A percentile compares a stretch with the other conserved stretches of the same genome.
Conservation (phyloP, 2,113 vertebrate species). For the Anthoscopus minutus region DNA sequence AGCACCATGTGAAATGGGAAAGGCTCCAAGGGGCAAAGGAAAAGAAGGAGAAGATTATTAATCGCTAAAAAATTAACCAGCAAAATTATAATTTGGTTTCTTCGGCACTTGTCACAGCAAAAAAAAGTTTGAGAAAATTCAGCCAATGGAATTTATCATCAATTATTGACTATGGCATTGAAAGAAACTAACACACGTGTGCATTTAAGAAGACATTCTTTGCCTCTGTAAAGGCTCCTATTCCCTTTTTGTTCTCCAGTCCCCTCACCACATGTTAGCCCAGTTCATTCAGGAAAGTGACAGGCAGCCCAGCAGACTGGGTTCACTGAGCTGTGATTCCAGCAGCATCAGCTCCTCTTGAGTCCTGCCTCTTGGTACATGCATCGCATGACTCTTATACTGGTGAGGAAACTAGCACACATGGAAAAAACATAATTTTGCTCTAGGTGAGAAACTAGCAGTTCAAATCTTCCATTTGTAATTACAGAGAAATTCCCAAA, state of each 20-base stretch:
- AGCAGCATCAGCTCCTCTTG: neutral
- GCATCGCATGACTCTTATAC: neutral
- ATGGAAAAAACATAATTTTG: neutral
- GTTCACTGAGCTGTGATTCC: neutral
- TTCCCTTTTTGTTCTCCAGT: neutral
- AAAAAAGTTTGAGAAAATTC: neutral
- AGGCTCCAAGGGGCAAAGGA: neutral
- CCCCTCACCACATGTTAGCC: accelerated
- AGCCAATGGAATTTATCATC: neutral
- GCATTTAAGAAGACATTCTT: neutral
- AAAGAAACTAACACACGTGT: neutral
- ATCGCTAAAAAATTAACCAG: neutral
- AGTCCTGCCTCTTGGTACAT: neutral
- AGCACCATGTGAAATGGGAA: neutral
- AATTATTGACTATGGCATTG: neutral
- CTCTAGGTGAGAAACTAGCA: neutral
- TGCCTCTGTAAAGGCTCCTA: neutral
- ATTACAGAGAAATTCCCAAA: neutral
- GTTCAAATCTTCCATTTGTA: neutral
- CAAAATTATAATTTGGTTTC: neutral
- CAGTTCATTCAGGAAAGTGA: neutral
- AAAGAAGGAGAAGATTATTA: neutral
- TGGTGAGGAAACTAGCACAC: neutral
- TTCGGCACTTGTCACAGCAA: neutral
- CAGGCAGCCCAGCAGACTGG: neutral